Base-by-base conservation (phyloP, 2,113 vertebrate species). In the Butorides virescens region DNA sequence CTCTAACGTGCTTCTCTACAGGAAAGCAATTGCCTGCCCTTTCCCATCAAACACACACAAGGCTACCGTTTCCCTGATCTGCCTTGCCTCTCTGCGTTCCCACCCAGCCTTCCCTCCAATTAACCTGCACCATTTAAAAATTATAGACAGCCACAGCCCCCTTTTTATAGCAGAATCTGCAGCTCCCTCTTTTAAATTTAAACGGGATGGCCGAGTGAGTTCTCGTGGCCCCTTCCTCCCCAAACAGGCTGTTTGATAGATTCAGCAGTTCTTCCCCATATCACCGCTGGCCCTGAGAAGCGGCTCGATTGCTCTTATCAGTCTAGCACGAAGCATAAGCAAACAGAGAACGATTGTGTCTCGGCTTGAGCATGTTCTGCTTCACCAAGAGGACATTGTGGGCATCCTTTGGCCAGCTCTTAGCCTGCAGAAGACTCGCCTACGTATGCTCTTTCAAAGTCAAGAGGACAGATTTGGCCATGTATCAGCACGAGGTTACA, bases 321-420 rank as follows among this genome's bases (percentile, higher is more conserved):
- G 79, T 4, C 59, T 15, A 15, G n/a, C 26, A 34, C 2, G 2
- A 46, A 46, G 42, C 62, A 15, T 7, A 32, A 47, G 39, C 66
- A 20, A 78, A 47, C 6, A 12, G 26, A 9, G 30, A 42, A 59
- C 0, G 1, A 11, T 27, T 19, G 21, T 2, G 21, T 25, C 66
- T 67, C 2, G 0, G 25, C 29, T 19, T 11, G 13, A 56, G 15
- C 15, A 5, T 1, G 2, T 11, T 15, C 11, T 3, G 2, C n/a
- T 61, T 36, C 49, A 13, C 49, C 70, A 29, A 8, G 27, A 52
- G 27, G 10, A 27, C 52, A 4, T 1, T 2, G 5, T 2, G 15
- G 39, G 50, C 34, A n/a, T 36, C 65, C 58, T 47, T 50, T 20
- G 23, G 19, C 18, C 55, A 46, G 37, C 71, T n/a, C 36, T 29